Evolutionary conservation across 2,888 invertebrate species (phyloP).

Genomic region (Nomada goodeniana): DNA sequence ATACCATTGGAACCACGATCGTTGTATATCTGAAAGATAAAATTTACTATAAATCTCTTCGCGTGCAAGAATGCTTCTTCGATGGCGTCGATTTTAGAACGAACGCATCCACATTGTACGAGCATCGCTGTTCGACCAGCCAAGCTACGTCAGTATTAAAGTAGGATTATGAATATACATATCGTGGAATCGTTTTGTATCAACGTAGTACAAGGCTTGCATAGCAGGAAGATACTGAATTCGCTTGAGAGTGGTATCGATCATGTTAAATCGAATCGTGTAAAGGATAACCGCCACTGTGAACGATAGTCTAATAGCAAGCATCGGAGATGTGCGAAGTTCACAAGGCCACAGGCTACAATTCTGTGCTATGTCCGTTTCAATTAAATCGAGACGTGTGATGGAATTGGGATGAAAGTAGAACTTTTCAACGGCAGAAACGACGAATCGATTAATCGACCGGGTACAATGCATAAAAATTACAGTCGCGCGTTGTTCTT

Average conservation of each 20-base stretch:
- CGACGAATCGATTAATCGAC: conserved; percentile 19
- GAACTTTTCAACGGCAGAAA: not conserved
- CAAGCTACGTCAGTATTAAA: too few relatives aligned
- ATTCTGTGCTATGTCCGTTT: conserved; percentile 34
- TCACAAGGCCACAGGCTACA: conserved; percentile 20
- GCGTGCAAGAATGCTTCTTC: too few relatives aligned
- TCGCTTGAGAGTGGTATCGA: conserved; percentile 17
- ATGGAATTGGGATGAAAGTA: conserved; percentile 2
- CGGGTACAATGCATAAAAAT: conserved; percentile 27
- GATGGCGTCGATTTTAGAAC: too few relatives aligned
- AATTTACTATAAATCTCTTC: too few relatives aligned
- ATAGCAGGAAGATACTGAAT: not conserved
- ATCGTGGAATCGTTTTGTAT: not conserved
- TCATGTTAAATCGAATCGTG: conserved; percentile 25
- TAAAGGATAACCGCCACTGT: conserved; percentile 20
- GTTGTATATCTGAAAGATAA: too few relatives aligned
- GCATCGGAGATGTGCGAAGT: not conserved
- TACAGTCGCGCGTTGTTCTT: conserved; percentile 5
- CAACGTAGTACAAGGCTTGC: not conserved
- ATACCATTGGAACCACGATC: too few relatives aligned
- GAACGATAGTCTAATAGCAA: not conserved
- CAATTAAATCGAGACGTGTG: conserved; percentile 41
- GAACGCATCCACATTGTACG: too few relatives aligned
- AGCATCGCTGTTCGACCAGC: too few relatives aligned
- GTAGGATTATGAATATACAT: too few relatives aligned